Conservation (phyloP, 2,888 invertebrate genomes). For the Bruchidius siliquastri region DNA sequence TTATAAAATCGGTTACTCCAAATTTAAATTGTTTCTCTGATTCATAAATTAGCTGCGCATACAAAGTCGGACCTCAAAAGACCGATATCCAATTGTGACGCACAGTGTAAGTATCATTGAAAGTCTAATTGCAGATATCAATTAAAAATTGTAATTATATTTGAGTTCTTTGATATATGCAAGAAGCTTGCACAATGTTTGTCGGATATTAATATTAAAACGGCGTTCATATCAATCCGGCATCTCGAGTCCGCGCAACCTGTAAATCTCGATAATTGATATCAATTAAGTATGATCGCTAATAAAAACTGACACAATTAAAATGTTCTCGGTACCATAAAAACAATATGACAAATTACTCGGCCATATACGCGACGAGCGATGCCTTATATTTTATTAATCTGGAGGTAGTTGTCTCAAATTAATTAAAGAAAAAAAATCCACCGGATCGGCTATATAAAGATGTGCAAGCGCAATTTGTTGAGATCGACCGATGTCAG, state of each 20-base stretch:
- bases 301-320: constrained; percentile 43
- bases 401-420: constrained; percentile 5
- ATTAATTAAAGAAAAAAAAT: constrained; percentile 9
- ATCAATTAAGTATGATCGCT: constrained; percentile 38
- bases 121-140: constrained; percentile 27
- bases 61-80: too few relatives aligned
- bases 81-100: not conserved
- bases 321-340: constrained; percentile 38
- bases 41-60: too few relatives aligned
- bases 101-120: constrained; percentile 14
- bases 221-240: constrained; percentile 4
- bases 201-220: not conserved
- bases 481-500: not conserved
- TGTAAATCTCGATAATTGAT: constrained; percentile 45
- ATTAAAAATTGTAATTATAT: constrained; percentile 35
- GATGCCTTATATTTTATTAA: constrained; percentile 14
- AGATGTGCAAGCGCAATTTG: not conserved
- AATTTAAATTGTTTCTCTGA: too few relatives aligned
- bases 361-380: constrained; percentile 30
- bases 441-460: not conserved
- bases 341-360: constrained; percentile 40
- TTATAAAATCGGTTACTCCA: too few relatives aligned
- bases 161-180: constrained; percentile 22
- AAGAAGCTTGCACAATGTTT: not conserved
- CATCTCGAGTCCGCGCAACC: constrained; percentile 20